Conservation (phyloP, 53 echinoderm and acorn worm species). For the Antedon mediterranea region DNA sequence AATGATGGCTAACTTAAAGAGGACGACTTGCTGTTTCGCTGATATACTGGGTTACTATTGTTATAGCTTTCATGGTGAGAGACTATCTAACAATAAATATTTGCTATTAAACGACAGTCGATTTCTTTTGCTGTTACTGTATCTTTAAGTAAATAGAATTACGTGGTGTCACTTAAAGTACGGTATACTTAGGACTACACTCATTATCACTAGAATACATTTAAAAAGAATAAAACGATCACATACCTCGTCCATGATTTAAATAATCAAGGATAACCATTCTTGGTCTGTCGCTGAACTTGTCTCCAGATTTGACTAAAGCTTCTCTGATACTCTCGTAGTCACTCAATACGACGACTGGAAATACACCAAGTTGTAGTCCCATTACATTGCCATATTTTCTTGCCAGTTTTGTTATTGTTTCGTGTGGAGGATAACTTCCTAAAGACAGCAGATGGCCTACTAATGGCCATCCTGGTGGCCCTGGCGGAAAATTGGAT, state of each 20-base stretch:
- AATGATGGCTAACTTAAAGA: too few species aligned
- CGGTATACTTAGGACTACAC: too few species aligned
- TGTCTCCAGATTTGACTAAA: slow-evolving; percentile 40
- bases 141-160: too few species aligned
- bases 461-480: slow-evolving; percentile 46
- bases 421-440: slow-evolving; percentile 21
- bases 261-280: slow-evolving; percentile 25
- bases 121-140: too few species aligned
- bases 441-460: slow-evolving; percentile 44
- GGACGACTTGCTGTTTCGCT: too few species aligned
- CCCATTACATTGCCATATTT: slow-evolving; percentile 51
- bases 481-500: slow-evolving; percentile 37
- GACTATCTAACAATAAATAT: too few species aligned
- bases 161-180: too few species aligned
- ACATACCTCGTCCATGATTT: slow-evolving; percentile 15
- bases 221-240: too few species aligned
- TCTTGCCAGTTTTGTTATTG: slow-evolving; percentile 23
- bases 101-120: too few species aligned
- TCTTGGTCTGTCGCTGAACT: slow-evolving; percentile 37
- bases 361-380: slow-evolving; percentile 28
- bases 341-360: slow-evolving; percentile 41
- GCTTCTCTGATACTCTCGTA: slow-evolving; percentile 44
- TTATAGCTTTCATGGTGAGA: too few species aligned
- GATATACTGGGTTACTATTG: too few species aligned
- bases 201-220: too few species aligned